Percentiles rank a stretch among this genome's conserved stretches.
Conservation (phyloP, 2,797 vertebrate genomes). For the Yasuhikotakia modesta region DNA sequence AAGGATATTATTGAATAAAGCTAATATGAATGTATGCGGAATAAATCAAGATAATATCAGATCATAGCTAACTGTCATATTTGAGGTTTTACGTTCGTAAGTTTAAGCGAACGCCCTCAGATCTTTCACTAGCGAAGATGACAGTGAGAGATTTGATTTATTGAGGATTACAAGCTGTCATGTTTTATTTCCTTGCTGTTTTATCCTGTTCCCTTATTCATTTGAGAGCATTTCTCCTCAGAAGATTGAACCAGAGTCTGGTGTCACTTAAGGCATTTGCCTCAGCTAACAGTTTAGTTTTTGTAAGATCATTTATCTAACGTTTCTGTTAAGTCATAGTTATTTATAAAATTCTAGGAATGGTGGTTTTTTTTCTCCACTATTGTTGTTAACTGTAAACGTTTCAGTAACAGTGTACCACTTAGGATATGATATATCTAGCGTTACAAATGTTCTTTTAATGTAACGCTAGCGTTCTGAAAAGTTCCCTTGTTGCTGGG, state of each 20-base stretch:
- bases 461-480: no score
- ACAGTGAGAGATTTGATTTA: background rate
- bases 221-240: no score
- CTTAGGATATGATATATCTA: no score
- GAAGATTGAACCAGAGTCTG: background rate
- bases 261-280: background rate
- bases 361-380: no score
- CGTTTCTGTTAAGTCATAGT: no score
- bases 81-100: background rate
- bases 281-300: no score
- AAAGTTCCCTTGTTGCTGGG: no score
- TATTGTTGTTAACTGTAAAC: no score
- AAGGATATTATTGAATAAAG: background rate
- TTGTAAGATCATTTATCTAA: no score
- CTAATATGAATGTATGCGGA: slow-evolving; percentile 14
- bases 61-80: slow-evolving; percentile 9
- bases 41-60: background rate
- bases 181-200: background rate
- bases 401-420: no score
- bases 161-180: background rate
- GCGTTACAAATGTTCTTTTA: no score
- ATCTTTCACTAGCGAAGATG: background rate
- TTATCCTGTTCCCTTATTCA: slow-evolving; percentile 13
- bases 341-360: no score
- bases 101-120: background rate